Evolutionary conservation across 1,140 invertebrate genomes (phyloP).

Genomic region (Carposina sasakii): DNA sequence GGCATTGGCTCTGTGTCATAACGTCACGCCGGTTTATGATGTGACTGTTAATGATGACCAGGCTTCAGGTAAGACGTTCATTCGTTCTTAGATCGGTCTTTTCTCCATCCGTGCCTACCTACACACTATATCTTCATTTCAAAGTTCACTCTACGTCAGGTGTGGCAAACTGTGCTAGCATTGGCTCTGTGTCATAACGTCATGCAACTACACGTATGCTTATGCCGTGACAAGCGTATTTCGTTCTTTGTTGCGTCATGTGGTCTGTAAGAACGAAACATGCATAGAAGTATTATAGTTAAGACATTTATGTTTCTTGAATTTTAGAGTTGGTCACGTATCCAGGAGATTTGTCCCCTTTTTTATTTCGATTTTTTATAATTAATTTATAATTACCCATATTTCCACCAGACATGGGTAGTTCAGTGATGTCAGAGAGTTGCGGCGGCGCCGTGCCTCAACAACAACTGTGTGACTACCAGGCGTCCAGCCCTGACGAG

Average conservation of each 20-base stretch:
- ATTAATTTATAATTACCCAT: conserved; percentile 16
- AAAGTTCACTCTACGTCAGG: conserved; percentile 72
- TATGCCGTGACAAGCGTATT: no score
- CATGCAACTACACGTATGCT: no score
- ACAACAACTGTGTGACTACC: conserved; percentile 81
- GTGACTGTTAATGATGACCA: conserved; percentile 50
- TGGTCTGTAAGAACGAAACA: no score
- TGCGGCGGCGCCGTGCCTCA: conserved; percentile 62
- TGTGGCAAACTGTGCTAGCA: conserved; percentile 94
- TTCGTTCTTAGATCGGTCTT: no score
- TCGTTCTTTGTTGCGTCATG: no score
- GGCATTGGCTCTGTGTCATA: conserved; percentile 97
- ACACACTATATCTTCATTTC: no score
- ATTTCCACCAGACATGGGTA: conserved; percentile 55
- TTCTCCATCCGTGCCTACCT: no score
- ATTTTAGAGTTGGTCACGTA: no score
- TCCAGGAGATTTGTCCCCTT: no score
- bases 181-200: conserved; percentile 99
- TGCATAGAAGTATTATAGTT: no score
- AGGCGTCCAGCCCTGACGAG: conserved; percentile 98
- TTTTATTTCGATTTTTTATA: no score
- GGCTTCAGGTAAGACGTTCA: conserved; percentile 50
- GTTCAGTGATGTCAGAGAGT: conserved; percentile 77
- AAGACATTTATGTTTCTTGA: no score
- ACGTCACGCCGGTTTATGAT: conserved; percentile 98